These are phyloP conservation scores for Sphaerophoria rueppellii DNA, from an alignment of 2,888 invertebrate species.

Conservation along the genomic window DNA sequence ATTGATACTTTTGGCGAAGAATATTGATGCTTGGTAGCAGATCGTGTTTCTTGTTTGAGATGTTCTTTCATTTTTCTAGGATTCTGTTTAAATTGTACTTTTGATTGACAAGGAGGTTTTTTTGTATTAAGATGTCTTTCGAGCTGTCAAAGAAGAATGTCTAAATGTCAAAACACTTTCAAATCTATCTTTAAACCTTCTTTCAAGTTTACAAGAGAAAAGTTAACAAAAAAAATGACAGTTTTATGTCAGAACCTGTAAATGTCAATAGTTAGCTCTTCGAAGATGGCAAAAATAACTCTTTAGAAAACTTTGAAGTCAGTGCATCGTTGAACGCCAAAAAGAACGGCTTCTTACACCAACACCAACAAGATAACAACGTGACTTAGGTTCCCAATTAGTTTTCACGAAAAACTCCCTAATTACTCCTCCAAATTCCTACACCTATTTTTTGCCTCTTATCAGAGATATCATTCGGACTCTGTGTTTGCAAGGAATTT, in stretches of 20 bases:
- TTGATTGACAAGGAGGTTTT: conserved; percentile 50
- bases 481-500: conserved; percentile 52
- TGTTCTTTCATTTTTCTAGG: neutral
- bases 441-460: conserved; percentile 35
- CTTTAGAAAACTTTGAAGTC: neutral
- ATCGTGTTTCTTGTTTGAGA: conserved; percentile 45
- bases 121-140: neutral
- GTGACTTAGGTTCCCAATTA: conserved; percentile 53
- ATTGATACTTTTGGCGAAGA: conserved; percentile 56
- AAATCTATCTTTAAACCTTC: no score
- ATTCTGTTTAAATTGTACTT: conserved; percentile 2
- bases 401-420: conserved; percentile 36
- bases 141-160: conserved; percentile 10
- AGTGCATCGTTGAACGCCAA: neutral
- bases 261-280: neutral
- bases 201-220: no score
- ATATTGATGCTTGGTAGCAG: conserved; percentile 11
- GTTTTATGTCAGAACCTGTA: neutral
- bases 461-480: conserved; percentile 53
- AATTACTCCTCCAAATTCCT: conserved; percentile 58
- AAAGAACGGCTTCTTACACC: neutral
- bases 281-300: no score
- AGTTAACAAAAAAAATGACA: no score
- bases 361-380: conserved; percentile 25
- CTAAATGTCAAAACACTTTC: neutral